phyloP scores from a whole-genome alignment of 2,888 invertebrate genomes.

The Hydrotaea cyrtoneurina region DNA sequence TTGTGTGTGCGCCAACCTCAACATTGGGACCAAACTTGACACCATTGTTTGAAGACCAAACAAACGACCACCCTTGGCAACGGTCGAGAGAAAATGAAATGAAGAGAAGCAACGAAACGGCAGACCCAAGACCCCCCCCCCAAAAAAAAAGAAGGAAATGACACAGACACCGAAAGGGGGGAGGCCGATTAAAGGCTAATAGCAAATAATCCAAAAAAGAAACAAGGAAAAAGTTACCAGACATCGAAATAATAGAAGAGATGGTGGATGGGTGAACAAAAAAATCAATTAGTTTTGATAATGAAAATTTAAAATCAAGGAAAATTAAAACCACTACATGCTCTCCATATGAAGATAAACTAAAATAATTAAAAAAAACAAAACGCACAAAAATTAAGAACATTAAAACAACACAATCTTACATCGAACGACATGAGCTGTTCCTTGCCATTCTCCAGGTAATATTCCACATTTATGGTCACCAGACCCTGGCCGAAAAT shows the following conservation, averaged over 20 bases:
- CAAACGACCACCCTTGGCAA: not conserved
- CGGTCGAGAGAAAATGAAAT: not conserved
- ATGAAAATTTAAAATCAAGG: constrained; percentile 48
- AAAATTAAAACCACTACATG: constrained; percentile 39
- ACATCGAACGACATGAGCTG: constrained; percentile 90
- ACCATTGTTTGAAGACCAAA: constrained; percentile 51
- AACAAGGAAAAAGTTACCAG: constrained; percentile 25
- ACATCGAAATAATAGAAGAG: constrained; percentile 45
- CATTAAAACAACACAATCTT: constrained; percentile 72
- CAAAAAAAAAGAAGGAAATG: too few relatives aligned
- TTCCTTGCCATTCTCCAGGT: constrained; percentile 87
- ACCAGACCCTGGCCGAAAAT: constrained; percentile 89
- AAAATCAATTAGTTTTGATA: constrained; percentile 61
- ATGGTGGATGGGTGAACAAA: constrained; percentile 31
- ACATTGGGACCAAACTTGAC: constrained; percentile 50
- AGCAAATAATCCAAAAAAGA: constrained; percentile 32
- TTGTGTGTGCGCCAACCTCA: constrained; percentile 24
- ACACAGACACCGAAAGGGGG: constrained; percentile 20
- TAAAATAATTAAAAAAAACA: constrained; percentile 7
- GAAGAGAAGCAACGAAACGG: not conserved
- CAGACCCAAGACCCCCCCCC: constrained; percentile 11
- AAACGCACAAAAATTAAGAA: constrained; percentile 15
- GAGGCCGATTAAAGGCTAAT: constrained; percentile 58
- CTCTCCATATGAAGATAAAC: constrained; percentile 41
- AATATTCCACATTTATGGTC: constrained; percentile 92